phyloP scores from a whole-genome alignment of 2,888 invertebrate genomes.

The Omphaloscelis lunosa region DNA sequence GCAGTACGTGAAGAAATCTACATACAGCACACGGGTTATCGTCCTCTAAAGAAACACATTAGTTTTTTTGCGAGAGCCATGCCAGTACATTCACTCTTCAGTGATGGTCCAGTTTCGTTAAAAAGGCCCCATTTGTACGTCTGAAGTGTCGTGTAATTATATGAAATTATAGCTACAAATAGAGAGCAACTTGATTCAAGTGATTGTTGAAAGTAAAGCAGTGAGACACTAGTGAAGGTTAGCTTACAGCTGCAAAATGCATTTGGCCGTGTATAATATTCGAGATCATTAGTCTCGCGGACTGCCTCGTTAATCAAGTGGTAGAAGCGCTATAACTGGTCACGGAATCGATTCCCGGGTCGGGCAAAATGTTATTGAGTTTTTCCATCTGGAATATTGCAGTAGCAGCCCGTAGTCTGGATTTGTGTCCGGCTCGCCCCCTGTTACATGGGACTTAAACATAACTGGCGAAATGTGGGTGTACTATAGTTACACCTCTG shows the following conservation, averaged over 20 bases:
- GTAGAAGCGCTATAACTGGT: no score
- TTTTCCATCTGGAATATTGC: no score
- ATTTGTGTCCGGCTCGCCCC: no score
- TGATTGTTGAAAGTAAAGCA: conserved; percentile 33
- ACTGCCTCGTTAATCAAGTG: no score
- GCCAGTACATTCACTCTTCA: conserved; percentile 55
- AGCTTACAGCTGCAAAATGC: neutral
- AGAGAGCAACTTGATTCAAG: conserved; percentile 28
- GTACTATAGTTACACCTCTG: no score
- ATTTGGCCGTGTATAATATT: neutral
- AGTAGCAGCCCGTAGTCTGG: no score
- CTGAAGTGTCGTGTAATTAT: conserved; percentile 50
- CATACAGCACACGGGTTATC: neutral
- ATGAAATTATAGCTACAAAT: conserved; percentile 43
- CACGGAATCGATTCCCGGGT: no score
- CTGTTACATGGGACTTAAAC: no score
- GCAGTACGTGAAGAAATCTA: conserved; percentile 10
- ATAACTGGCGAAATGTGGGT: no score
- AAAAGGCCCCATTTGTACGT: conserved; percentile 48
- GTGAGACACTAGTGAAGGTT: neutral
- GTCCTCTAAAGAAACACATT: conserved; percentile 9
- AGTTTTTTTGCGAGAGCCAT: conserved; percentile 42
- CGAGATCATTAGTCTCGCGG: no score
- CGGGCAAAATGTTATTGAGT: no score
- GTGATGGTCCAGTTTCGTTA: conserved; percentile 24